A percentile compares a stretch with the other conserved stretches of the same genome.
Evolutionary conservation across 2,888 invertebrate genomes (phyloP).

Genomic region (Campoplex nolae): DNA sequence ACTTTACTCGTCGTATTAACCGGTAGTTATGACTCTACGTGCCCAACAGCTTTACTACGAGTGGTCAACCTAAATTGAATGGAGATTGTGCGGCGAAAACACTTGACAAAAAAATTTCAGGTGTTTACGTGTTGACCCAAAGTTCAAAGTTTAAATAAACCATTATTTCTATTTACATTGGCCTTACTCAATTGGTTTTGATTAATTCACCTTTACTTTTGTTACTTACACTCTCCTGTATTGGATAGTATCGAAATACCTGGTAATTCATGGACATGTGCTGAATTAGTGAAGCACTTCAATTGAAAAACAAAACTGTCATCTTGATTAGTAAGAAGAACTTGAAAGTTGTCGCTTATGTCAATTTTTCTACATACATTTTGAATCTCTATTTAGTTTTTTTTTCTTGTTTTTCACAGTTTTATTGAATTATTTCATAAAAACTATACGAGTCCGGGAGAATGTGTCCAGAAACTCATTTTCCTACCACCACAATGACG

Average conservation of each 20-base stretch:
- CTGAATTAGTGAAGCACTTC: background rate
- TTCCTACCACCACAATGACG: background rate
- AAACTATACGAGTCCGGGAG: background rate
- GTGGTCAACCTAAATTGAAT: conserved; percentile 14
- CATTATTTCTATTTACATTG: background rate
- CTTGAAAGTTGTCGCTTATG: background rate
- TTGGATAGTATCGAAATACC: background rate
- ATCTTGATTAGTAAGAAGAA: background rate
- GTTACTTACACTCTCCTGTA: background rate
- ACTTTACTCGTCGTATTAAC: conserved; percentile 34
- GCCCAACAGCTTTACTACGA: conserved; percentile 15
- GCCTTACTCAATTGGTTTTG: background rate
- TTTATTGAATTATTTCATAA: background rate
- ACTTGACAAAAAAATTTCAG: background rate
- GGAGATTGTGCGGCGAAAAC: background rate
- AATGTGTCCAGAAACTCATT: background rate
- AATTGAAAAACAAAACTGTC: background rate
- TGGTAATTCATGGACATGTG: background rate
- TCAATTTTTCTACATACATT: background rate
- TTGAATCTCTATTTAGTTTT: background rate
- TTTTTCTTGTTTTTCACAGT: background rate
- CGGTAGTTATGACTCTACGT: conserved; percentile 50
- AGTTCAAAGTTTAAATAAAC: background rate
- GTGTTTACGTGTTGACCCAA: background rate
- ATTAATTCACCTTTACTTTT: background rate